Conservation (phyloP, 1,140 invertebrate species). For the Lasioglossum baleicum region DNA sequence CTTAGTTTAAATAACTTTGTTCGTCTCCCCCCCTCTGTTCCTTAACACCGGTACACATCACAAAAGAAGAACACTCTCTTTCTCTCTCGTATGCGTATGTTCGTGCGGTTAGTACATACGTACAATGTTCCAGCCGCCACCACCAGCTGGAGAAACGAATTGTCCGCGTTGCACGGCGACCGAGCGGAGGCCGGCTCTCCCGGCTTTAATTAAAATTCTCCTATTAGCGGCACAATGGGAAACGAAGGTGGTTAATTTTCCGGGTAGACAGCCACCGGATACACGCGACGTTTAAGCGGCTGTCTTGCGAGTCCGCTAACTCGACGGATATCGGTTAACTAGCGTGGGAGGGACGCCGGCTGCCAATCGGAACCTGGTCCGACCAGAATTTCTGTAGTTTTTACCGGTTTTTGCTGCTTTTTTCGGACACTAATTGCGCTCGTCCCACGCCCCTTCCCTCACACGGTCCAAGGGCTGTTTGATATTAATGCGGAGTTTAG, state of each 20-base stretch:
- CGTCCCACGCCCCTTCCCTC: no score
- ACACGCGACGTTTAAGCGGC: constrained; percentile 7
- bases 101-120: no score
- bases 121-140: no score
- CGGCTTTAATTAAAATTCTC: constrained; percentile 50
- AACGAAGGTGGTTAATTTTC: constrained; percentile 51
- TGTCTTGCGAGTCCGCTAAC: constrained; percentile 9
- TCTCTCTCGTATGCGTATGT: no score
- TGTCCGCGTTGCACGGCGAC: constrained; percentile 10
- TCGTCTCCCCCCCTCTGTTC: constrained; percentile 8
- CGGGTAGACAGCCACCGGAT: constrained; percentile 30
- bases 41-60: background rate
- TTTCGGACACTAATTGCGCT: no score
- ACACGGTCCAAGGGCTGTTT: no score
- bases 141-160: constrained; percentile 43
- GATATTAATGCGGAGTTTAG: no score
- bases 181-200: no score
- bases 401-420: no score
- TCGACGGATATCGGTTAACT: constrained; percentile 13
- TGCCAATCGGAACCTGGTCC: no score
- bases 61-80: constrained; percentile 20
- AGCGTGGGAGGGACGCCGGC: background rate
- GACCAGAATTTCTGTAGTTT: no score
- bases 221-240: constrained; percentile 42
- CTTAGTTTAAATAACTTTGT: constrained; percentile 39